These are phyloP conservation scores for Nannoperca obscura DNA, from an alignment of 2,797 vertebrate genomes.

Conservation along the genomic window DNA sequence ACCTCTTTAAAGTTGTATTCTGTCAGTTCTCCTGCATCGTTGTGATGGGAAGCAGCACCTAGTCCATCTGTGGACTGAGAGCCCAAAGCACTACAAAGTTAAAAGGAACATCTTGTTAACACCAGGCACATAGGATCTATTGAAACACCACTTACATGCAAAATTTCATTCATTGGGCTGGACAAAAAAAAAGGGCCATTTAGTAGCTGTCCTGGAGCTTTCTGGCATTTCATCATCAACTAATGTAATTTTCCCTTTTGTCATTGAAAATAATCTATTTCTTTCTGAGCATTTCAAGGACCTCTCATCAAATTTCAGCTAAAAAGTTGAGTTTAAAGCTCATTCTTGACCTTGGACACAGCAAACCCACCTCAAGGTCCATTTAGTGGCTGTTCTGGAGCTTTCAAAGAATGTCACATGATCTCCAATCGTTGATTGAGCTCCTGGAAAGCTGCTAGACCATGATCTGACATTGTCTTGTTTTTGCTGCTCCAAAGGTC, in stretches of 20 bases:
- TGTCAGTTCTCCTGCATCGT: neutral
- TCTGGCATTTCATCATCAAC: neutral
- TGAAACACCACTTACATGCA: neutral
- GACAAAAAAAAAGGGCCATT: neutral
- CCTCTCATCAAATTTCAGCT: neutral
- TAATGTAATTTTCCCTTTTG: neutral
- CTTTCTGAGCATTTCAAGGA: neutral
- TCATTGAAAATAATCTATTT: neutral
- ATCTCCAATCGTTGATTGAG: neutral
- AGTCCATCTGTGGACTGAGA: neutral
- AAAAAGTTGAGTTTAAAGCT: neutral
- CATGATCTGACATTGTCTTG: neutral
- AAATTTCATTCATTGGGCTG: neutral
- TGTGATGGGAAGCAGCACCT: constrained; percentile 8
- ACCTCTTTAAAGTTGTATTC: constrained; percentile 26
- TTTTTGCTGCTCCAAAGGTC: neutral
- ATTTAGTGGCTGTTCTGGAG: neutral
- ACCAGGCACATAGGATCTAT: neutral
- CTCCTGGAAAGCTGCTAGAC: neutral
- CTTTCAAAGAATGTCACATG: constrained; percentile 4
- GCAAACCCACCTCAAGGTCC: neutral
- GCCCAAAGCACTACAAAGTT: neutral
- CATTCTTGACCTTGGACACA: neutral
- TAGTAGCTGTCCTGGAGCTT: neutral
- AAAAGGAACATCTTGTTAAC: neutral